A percentile compares a stretch with the other conserved stretches of the same genome.
phyloP scores from a whole-genome alignment of 1,140 invertebrate species.

The Bombus superbus region DNA sequence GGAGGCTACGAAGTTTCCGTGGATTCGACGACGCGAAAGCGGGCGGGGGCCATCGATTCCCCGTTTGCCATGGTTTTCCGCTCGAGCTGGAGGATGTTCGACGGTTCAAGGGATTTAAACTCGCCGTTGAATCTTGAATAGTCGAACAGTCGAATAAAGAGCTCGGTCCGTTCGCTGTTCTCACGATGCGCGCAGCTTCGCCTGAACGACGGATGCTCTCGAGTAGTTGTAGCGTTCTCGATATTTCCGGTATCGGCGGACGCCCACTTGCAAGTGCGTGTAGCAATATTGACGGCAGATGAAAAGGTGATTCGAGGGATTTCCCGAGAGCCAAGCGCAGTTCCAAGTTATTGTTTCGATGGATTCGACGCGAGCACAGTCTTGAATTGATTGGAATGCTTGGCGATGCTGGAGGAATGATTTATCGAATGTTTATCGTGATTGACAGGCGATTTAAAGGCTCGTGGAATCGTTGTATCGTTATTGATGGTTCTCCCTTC shows the following conservation, averaged over 20 bases:
- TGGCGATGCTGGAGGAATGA: neutral
- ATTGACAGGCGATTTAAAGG: neutral
- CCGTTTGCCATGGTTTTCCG: constrained; percentile 11
- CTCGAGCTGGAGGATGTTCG: neutral
- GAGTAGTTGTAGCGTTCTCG: neutral
- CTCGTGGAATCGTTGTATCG: neutral
- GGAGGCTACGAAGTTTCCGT: neutral
- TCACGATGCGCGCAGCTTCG: neutral
- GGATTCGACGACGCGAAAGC: constrained; percentile 4
- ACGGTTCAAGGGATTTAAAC: constrained; percentile 41
- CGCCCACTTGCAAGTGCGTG: neutral
- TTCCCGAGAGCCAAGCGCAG: neutral
- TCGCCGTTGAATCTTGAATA: constrained; percentile 43
- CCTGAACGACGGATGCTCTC: neutral
- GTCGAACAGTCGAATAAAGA: constrained; percentile 34
- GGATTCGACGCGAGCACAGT: neutral
- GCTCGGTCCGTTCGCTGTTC: constrained; percentile 5
- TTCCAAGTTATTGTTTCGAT: neutral
- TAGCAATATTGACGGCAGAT: neutral
- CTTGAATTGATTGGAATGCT: neutral
- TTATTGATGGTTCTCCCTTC: neutral
- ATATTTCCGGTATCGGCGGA: constrained; percentile 8
- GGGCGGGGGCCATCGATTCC: neutral
- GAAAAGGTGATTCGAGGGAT: neutral
- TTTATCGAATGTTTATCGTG: constrained; percentile 7